A percentile compares a stretch with the other conserved stretches of the same genome.
phyloP scores from a whole-genome alignment of 2,797 vertebrate species.

The Sebastes diploproa region DNA sequence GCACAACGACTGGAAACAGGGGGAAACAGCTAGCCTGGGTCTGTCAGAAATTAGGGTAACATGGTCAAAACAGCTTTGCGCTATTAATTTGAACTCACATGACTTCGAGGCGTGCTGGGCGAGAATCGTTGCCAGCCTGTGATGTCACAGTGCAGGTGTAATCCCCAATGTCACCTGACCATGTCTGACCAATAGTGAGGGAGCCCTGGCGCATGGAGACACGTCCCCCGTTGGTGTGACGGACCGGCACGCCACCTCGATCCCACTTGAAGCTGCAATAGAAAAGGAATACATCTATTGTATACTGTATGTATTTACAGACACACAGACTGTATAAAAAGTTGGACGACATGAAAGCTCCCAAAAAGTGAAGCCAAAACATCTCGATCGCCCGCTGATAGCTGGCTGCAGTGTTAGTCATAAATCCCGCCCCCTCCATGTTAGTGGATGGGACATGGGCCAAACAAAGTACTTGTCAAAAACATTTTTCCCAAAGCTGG shows the following conservation, averaged over 20 bases:
- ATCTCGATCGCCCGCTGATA: no score
- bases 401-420: no score
- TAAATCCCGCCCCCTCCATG: no score
- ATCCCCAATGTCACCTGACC: constrained; percentile 97
- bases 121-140: constrained; percentile 90
- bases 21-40: not conserved
- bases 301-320: not conserved
- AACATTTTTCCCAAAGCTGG: no score
- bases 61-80: not conserved
- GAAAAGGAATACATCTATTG: not conserved
- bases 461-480: no score
- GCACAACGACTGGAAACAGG: not conserved
- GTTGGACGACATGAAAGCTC: no score
- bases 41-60: not conserved
- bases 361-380: no score
- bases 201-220: constrained; percentile 87
- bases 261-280: constrained; percentile 90
- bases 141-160: constrained; percentile 93
- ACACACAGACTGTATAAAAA: not conserved
- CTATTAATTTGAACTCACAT: constrained; percentile 85
- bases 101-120: constrained; percentile 90
- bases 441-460: no score
- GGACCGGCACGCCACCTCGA: constrained; percentile 83
- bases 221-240: constrained; percentile 85
- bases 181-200: constrained; percentile 94